Evolutionary conservation across 2,113 vertebrate genomes (phyloP).

Genomic region (Enhydra lutris): DNA sequence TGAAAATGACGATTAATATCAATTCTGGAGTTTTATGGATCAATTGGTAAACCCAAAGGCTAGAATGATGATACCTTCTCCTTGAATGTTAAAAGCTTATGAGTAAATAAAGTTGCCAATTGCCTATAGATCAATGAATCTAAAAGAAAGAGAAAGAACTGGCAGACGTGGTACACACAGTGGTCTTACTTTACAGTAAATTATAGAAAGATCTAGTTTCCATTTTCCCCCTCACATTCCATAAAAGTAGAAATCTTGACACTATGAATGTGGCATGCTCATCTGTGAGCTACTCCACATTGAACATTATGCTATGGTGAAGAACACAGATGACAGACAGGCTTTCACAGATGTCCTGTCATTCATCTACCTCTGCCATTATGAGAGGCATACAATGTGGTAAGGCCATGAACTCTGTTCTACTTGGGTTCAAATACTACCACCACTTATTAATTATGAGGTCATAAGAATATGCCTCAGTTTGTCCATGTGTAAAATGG

Average conservation of each 20-base stretch:
- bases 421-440: background rate
- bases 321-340: background rate
- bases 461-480: background rate
- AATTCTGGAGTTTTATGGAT: conserved; percentile 12
- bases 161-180: background rate
- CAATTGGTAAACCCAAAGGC: conserved; percentile 5
- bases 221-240: background rate
- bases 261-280: background rate
- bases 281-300: background rate
- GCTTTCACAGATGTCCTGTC: background rate
- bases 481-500: background rate
- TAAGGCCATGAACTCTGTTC: background rate
- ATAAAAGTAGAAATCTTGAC: background rate
- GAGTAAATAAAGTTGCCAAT: background rate
- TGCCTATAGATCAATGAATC: background rate
- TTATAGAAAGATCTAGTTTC: background rate
- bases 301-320: background rate
- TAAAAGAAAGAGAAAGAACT: background rate
- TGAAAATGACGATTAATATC: background rate
- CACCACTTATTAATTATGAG: background rate
- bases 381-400: background rate
- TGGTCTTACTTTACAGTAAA: background rate
- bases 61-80: background rate
- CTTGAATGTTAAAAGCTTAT: background rate
- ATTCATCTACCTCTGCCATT: background rate